phyloP scores from a whole-genome alignment of 2,113 vertebrate species.

The Mungos mungo region DNA sequence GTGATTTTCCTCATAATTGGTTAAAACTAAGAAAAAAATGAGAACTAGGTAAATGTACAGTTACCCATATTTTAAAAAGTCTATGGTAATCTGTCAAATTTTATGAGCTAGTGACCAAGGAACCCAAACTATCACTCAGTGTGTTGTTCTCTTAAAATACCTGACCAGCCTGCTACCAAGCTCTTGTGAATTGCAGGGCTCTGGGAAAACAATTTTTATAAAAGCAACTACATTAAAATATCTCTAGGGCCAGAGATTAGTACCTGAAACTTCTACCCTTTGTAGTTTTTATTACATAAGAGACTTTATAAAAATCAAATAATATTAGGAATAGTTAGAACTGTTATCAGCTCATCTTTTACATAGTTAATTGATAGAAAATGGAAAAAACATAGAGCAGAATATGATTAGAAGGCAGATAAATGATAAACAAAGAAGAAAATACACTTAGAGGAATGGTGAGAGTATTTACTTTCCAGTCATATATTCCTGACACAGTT shows the following conservation, averaged over 20 bases:
- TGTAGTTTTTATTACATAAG: background rate
- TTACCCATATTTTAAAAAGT: background rate
- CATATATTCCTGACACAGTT: background rate
- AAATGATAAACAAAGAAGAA: background rate
- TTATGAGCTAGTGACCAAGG: background rate
- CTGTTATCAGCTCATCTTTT: background rate
- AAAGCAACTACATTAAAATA: background rate
- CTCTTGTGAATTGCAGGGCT: background rate
- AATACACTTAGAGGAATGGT: background rate
- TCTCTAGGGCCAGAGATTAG: background rate
- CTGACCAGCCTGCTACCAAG: background rate
- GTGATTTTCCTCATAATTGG: background rate
- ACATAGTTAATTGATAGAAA: background rate
- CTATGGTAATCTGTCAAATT: background rate
- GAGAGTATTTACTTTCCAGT: background rate
- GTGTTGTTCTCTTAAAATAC: background rate
- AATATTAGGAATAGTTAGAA: background rate
- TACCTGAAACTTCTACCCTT: background rate
- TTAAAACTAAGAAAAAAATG: background rate
- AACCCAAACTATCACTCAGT: background rate
- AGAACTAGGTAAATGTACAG: background rate
- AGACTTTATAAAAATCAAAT: slow-evolving; percentile 14
- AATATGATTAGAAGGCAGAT: background rate
- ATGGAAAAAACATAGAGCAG: background rate
- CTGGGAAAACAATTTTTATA: background rate